These are phyloP conservation scores for Chelmon rostratus DNA, from an alignment of 2,797 vertebrate genomes.

Conservation along the genomic window DNA sequence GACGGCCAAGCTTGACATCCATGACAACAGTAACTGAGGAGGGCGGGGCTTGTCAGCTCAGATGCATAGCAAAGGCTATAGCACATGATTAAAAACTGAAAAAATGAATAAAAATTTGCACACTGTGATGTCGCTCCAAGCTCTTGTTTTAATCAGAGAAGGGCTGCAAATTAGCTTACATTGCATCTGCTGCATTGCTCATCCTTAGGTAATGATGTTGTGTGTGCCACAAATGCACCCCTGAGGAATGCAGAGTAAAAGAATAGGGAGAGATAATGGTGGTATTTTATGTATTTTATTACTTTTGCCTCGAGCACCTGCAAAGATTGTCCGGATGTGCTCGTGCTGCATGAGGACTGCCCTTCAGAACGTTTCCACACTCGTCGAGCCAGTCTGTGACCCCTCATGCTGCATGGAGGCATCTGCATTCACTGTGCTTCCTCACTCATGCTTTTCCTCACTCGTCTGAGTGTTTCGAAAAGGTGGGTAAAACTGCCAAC, in stretches of 20 bases:
- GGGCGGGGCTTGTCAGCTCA: too few species aligned
- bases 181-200: not conserved
- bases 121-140: not conserved
- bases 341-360: not conserved
- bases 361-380: constrained; percentile 7
- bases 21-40: too few species aligned
- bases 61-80: not conserved
- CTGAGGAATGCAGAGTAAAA: not conserved
- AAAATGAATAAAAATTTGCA: not conserved
- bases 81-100: not conserved
- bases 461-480: constrained; percentile 40
- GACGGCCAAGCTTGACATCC: too few species aligned
- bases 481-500: constrained; percentile 68
- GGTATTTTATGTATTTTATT: not conserved
- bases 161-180: not conserved
- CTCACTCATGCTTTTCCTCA: constrained; percentile 24
- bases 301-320: not conserved
- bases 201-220: too few species aligned
- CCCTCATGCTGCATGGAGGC: not conserved
- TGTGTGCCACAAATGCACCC: not conserved
- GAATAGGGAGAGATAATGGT: not conserved
- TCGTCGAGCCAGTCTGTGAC: constrained; percentile 8
- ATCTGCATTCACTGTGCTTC: not conserved
- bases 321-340: not conserved
- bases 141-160: not conserved